Conservation (phyloP, 2,797 vertebrate genomes). For the Semaprochilodus insignis region DNA sequence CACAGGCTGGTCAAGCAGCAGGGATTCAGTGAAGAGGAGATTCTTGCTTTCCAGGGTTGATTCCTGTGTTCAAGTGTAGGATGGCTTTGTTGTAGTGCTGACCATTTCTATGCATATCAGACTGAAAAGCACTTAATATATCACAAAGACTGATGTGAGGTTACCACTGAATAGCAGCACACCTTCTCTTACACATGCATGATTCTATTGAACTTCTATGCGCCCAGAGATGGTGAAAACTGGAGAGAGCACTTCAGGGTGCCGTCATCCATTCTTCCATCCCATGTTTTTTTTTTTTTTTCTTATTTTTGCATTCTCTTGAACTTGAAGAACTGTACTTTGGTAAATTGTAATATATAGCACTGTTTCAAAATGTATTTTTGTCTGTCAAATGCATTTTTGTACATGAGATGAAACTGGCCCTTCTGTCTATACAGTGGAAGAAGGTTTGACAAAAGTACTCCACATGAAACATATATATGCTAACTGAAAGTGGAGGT, state of each 20-base stretch:
- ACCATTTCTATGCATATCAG: conserved; percentile 46
- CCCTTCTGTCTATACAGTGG: background rate
- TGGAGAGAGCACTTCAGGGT: background rate
- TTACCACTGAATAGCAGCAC: background rate
- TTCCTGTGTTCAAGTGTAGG: background rate
- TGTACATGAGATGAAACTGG: background rate
- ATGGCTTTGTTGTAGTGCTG: background rate
- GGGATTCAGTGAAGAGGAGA: conserved; percentile 85
- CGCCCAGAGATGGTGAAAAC: background rate
- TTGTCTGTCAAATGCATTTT: background rate
- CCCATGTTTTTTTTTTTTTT: background rate
- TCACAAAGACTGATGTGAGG: background rate
- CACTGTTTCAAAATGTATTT: background rate
- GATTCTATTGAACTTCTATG: conserved; percentile 22
- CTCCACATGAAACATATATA: no score
- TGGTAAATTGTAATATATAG: background rate
- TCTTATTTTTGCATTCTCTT: no score
- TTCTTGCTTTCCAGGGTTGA: conserved; percentile 87
- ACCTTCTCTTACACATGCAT: background rate
- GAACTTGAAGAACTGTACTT: background rate
- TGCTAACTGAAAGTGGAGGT: background rate
- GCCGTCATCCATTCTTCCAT: background rate
- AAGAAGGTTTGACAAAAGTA: background rate
- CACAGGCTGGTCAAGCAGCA: conserved; percentile 85
- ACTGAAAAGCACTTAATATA: background rate